Percentiles rank a stretch among this genome's conserved stretches.
Evolutionary conservation across 2,888 invertebrate genomes (phyloP).

Genomic region (Willowsia nigromaculata): DNA sequence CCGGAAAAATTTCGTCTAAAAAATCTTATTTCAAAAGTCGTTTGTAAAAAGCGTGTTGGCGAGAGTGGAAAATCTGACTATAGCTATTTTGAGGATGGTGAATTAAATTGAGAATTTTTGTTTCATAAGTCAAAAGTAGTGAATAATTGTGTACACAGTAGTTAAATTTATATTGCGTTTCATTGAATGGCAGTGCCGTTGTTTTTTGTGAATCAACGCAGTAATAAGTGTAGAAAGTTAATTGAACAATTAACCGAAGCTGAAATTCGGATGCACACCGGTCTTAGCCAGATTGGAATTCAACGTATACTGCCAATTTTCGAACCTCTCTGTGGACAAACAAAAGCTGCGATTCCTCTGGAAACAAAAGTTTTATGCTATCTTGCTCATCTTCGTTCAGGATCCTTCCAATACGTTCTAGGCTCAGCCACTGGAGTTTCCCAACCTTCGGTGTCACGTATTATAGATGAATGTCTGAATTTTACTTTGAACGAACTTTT

Average conservation of each 20-base stretch:
- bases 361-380: conserved; percentile 49
- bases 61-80: too few relatives aligned
- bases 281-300: not conserved
- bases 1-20: too few relatives aligned
- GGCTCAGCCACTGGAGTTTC: conserved; percentile 19
- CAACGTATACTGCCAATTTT: conserved; percentile 3
- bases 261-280: conserved; percentile 20
- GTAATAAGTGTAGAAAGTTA: not conserved
- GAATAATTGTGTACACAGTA: too few relatives aligned
- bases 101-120: too few relatives aligned
- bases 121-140: too few relatives aligned
- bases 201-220: conserved; percentile 3
- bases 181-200: conserved; percentile 45
- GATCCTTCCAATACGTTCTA: conserved; percentile 37
- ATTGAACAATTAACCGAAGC: conserved; percentile 23
- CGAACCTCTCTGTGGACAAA: not conserved
- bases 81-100: too few relatives aligned
- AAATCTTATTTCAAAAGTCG: too few relatives aligned
- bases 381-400: conserved; percentile 25
- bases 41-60: too few relatives aligned
- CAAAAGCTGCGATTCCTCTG: not conserved
- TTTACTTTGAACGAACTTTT: not conserved
- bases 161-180: too few relatives aligned
- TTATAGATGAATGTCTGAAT: not conserved
- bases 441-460: conserved; percentile 7